These are phyloP conservation scores for Cheirogaleus medius DNA, from an alignment of 2,113 vertebrate species.

Conservation along the genomic window DNA sequence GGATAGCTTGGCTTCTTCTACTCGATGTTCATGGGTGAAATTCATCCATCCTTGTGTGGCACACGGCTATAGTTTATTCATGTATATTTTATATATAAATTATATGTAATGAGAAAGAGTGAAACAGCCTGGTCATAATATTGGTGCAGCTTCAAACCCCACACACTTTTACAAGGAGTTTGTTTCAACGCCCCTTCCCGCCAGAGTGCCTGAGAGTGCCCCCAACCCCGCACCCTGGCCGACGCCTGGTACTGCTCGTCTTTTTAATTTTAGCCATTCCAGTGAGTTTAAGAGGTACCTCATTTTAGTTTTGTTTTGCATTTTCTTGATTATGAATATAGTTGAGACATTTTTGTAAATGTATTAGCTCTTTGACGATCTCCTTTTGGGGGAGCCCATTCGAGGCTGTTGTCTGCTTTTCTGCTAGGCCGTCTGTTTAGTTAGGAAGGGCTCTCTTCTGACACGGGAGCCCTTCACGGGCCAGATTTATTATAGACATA, in stretches of 20 bases:
- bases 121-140: fast-evolving
- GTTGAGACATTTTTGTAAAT: neutral
- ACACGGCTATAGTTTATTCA: fast-evolving
- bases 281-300: neutral
- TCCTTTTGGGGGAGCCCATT: neutral
- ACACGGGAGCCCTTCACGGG: neutral
- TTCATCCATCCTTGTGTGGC: neutral
- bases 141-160: neutral
- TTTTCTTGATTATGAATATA: neutral
- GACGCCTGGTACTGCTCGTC: too few species aligned
- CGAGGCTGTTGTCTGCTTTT: neutral
- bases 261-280: neutral
- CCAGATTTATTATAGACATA: neutral
- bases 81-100: neutral
- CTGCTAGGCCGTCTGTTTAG: neutral
- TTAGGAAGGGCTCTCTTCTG: neutral
- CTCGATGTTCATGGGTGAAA: neutral
- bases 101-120: too few species aligned
- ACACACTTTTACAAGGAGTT: neutral
- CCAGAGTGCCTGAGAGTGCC: too few species aligned
- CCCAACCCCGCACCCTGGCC: neutral
- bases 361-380: too few species aligned
- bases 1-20: too few species aligned
- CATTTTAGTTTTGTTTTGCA: neutral
- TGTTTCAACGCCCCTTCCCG: neutral